Base-by-base conservation (phyloP, 2,888 invertebrate genomes). In the Tridacna gigas region DNA sequence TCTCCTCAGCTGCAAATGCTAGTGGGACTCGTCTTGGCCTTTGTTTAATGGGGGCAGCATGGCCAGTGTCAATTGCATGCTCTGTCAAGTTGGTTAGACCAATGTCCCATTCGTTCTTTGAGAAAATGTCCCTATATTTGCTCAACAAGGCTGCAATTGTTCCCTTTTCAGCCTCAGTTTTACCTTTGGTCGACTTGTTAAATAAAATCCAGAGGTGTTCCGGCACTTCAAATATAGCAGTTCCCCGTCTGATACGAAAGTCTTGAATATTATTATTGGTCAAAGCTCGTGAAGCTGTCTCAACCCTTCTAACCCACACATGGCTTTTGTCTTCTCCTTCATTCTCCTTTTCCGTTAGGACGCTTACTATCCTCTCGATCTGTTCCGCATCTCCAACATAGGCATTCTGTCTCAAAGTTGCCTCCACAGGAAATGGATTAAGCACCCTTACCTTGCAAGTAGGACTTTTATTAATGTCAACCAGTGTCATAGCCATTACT, bases 1-100 rank as follows among this genome's bases (percentile, higher is more conserved):
- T 75, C 51, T 86, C 82, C 47, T 83, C 79, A 0, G 28, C 79
- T 22, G 78, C 82, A 76, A 75, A 77, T 0, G 28, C 65, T 45
- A 48, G 11, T 4, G 79, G 67, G 22, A 71, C 73, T 7, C 66
- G 61, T 45, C 79, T 45, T 9, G 78, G 25, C 20, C 76, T 74
- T 45, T 84, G 81, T 48, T 73, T 56, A 4, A 82, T 67, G 7
- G 78, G 80, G 20, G 75, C 65, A 45, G 77, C 79, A 7, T 28
- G 75, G 12, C 26, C 75, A 18, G 78, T 71, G 25, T 78, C 76
- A n/a, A 85, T 77, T 22, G 56, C 18, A 3, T 56, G 11, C 20
- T 56, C 56, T 20, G 56, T 20, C 15, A 56, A 1, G 56, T 20
- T 56, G 20, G 56, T 56, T 20, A 56, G 56, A 15, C 56, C 56